These are phyloP conservation scores for Gastrophryne carolinensis DNA, from an alignment of 2,797 vertebrate genomes.

Conservation along the genomic window DNA sequence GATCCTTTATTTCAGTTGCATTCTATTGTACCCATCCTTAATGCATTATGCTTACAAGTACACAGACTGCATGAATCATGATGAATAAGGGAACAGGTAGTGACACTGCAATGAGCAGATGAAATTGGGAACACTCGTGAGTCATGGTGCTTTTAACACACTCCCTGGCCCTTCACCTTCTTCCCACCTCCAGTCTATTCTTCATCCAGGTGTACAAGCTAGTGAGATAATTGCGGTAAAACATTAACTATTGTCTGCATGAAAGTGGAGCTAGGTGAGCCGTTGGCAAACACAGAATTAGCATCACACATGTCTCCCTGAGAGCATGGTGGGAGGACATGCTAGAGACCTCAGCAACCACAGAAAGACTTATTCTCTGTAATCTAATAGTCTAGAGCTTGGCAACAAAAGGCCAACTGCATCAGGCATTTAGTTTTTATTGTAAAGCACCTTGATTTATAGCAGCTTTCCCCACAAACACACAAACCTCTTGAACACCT, in stretches of 20 bases:
- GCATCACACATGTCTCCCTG: constrained; percentile 6
- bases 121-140: not conserved
- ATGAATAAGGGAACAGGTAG: not conserved
- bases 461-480: constrained; percentile 13
- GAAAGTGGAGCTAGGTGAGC: constrained; percentile 1
- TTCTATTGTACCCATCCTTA: not conserved
- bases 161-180: constrained; percentile 3
- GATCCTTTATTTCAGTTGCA: not conserved
- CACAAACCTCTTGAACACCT: not conserved
- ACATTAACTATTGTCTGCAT: constrained; percentile 45
- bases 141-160: constrained; percentile 12
- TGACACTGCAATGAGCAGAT: too few relatives aligned
- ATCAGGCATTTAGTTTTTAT: constrained; percentile 12
- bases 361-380: constrained; percentile 20
- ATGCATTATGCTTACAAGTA: not conserved
- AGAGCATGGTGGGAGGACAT: not conserved
- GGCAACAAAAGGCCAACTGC: constrained; percentile 8
- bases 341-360: not conserved
- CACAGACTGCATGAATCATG: not conserved
- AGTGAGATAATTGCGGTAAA: constrained; percentile 46
- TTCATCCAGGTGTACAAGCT: constrained; percentile 44
- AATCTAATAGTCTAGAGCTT: constrained; percentile 24
- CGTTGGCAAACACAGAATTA: constrained; percentile 6
- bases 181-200: constrained; percentile 33
- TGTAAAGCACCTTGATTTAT: constrained; percentile 19